phyloP scores from a whole-genome alignment of 1,140 invertebrate genomes.

The Rhopalosiphum maidis region DNA sequence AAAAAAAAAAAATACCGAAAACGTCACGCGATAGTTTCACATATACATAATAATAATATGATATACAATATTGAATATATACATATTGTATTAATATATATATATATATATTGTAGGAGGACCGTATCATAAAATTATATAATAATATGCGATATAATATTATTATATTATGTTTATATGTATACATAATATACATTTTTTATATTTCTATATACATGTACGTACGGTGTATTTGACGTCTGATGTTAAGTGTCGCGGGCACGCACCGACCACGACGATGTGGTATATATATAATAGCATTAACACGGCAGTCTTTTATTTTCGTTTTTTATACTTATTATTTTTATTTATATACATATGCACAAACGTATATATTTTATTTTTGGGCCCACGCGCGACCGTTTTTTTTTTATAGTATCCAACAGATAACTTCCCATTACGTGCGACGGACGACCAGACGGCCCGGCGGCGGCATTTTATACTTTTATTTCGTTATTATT shows the following conservation, averaged over 20 bases:
- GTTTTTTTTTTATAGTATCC: constrained; percentile 10
- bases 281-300: neutral
- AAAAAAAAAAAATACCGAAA: constrained; percentile 12
- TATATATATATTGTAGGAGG: neutral
- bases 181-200: neutral
- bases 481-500: neutral
- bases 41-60: neutral
- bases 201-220: neutral
- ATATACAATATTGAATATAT: too few species aligned
- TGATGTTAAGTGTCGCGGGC: constrained; percentile 46
- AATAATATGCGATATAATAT: neutral
- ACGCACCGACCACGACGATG: constrained; percentile 30
- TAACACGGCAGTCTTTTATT: constrained; percentile 1
- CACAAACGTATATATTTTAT: neutral
- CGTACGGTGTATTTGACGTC: constrained; percentile 3
- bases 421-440: neutral
- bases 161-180: neutral
- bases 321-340: neutral
- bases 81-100: neutral
- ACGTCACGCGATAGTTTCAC: constrained; percentile 25
- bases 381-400: constrained; percentile 30
- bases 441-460: neutral
- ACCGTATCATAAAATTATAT: neutral
- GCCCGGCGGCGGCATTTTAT: constrained; percentile 41
- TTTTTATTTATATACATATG: neutral